phyloP scores from a whole-genome alignment of 2,888 invertebrate genomes.

The Thymelicus acteon region DNA sequence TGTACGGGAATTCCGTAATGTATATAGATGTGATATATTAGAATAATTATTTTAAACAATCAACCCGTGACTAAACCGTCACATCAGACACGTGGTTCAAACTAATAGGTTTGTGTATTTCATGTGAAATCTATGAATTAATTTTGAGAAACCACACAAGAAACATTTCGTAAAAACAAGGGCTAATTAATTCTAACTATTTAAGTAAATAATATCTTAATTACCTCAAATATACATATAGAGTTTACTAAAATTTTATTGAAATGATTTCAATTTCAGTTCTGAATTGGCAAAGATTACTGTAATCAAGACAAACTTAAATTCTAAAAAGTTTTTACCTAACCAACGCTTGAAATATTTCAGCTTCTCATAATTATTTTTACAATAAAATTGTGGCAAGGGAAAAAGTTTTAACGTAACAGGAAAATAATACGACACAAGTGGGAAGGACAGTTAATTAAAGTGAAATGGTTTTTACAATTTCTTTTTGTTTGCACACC shows the following conservation, averaged over 20 bases:
- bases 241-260: too few species aligned
- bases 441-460: conserved; percentile 23
- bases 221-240: too few species aligned
- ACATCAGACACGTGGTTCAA: too few species aligned
- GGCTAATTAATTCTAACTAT: too few species aligned
- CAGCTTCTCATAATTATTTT: background rate
- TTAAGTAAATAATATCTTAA: too few species aligned
- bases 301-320: background rate
- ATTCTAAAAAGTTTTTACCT: background rate
- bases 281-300: background rate
- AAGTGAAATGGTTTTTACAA: conserved; percentile 5
- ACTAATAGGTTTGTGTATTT: too few species aligned
- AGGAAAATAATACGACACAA: conserved; percentile 15
- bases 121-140: too few species aligned
- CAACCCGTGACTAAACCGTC: too few species aligned
- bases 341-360: background rate
- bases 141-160: background rate
- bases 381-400: background rate
- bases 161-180: background rate
- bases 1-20: too few species aligned
- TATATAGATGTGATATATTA: too few species aligned
- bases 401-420: conserved; percentile 9
- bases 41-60: too few species aligned
- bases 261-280: background rate
- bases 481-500: background rate